Evolutionary conservation across 2,113 vertebrate species (phyloP).

Genomic region (Paraplagusia blochii): DNA sequence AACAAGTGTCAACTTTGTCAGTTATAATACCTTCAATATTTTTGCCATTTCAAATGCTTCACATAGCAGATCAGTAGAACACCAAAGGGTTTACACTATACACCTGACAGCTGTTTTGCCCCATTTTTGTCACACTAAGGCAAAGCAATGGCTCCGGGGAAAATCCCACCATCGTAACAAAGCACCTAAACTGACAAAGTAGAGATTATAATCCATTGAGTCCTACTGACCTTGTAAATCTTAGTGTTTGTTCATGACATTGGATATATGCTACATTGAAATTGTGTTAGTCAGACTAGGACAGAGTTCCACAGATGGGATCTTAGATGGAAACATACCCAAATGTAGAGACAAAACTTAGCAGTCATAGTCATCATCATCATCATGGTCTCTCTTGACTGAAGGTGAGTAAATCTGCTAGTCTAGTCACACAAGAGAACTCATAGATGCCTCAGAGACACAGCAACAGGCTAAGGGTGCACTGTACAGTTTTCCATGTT

Average conservation of each 20-base stretch:
- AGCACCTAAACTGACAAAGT: not conserved
- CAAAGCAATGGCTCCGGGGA: not conserved
- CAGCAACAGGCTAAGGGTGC: slow-evolving; percentile 29
- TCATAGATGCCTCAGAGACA: slow-evolving; percentile 3
- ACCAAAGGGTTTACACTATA: no score
- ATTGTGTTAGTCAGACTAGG: slow-evolving; percentile 39
- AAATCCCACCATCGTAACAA: not conserved
- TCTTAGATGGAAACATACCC: slow-evolving; percentile 41
- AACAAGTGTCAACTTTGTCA: no score
- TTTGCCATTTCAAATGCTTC: no score
- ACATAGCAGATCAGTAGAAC: no score
- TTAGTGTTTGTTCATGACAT: slow-evolving; percentile 11
- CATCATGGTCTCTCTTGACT: slow-evolving; percentile 30
- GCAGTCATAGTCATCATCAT: slow-evolving; percentile 23
- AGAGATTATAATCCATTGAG: slow-evolving; percentile 4
- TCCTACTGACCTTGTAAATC: slow-evolving; percentile 17
- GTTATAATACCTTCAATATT: no score
- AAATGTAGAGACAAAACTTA: slow-evolving; percentile 36
- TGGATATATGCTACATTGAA: not conserved
- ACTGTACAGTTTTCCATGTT: no score
- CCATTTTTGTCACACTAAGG: not conserved
- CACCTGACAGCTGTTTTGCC: no score
- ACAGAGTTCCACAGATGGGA: slow-evolving; percentile 43
- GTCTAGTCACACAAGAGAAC: slow-evolving; percentile 48
- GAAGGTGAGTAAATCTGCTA: slow-evolving; percentile 56